Base-by-base conservation (phyloP, 2,113 vertebrate genomes). In the Odontesthes bonariensis region DNA sequence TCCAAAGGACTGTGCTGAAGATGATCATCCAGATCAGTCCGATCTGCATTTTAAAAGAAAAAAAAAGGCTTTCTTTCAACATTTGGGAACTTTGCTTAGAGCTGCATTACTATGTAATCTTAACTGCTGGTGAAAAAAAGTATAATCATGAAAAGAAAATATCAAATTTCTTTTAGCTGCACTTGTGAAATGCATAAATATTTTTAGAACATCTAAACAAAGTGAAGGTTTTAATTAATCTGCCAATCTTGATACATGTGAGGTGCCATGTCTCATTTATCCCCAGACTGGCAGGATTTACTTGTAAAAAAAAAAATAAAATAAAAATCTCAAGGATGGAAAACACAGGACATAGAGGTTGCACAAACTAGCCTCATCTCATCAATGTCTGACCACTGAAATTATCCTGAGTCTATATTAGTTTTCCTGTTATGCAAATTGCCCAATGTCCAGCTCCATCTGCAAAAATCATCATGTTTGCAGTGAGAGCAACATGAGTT, bases 361-460 rank as follows among this genome's bases (percentile, higher is more conserved):
- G 42, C 71, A 53, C 89, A 87, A 92, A 92, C 90, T 79, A 89
- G 86, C 90, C 81, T 90, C 87, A 87, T 89, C 67, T 90, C 86
- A 91, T 90, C 86, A 91, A 83, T 85, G 85, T 32, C 68, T 31
- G 60, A 89, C 89, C 88, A 84, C 88, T 77, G 74, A 90, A 80
- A 83, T 70, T 69, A 86, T 86, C 77, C 69, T 61, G 68, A 86
- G 80, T 82, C 86, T 83, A 84, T 86, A 88, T 91, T 92, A 86
- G 85, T 84, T 89, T 93, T 91, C 88, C 88, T 89, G 79, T 89
- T 90, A 90, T 88, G 73, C 69, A 90, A 91, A 89, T 89, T 78
- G 76, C 77, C 83, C 87, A 70, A n/a, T 89, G 86, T 87, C 77
- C 74, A 81, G 59, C 62, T 75, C 79, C 83, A 85, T 90, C 87